A percentile compares a stretch with the other conserved stretches of the same genome.
Conservation (phyloP, 2,888 invertebrate genomes). For the Autographa gamma region DNA sequence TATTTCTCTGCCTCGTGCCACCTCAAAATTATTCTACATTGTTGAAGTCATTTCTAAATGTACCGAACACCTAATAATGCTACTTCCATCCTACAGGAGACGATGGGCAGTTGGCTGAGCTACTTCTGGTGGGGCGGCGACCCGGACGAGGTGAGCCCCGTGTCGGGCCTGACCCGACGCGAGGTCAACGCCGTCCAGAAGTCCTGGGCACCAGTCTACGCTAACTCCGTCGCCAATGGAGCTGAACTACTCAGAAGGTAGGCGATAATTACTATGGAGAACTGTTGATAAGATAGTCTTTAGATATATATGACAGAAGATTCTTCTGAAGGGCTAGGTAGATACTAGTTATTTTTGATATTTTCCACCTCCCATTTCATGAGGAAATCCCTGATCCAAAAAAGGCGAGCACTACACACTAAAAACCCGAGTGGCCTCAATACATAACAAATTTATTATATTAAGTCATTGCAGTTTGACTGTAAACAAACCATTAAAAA, state of each 20-base stretch:
- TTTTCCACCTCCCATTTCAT: too few species aligned
- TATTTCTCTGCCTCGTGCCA: too few species aligned
- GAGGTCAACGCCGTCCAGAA: conserved; percentile 77
- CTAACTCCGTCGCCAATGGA: conserved; percentile 73
- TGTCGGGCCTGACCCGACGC: conserved; percentile 75
- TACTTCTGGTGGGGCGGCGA: conserved; percentile 83
- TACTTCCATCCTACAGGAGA: conserved; percentile 58
- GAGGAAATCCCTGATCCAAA: too few species aligned
- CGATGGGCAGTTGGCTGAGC: conserved; percentile 83
- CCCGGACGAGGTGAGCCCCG: conserved; percentile 74
- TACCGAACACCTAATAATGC: too few species aligned
- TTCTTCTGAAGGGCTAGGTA: too few species aligned
- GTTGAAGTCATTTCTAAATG: too few species aligned
- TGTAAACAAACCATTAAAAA: background rate
- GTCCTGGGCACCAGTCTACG: conserved; percentile 78
- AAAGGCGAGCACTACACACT: too few species aligned
- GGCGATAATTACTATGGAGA: conserved; percentile 6
- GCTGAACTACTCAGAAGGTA: conserved; percentile 83
- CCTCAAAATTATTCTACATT: too few species aligned
- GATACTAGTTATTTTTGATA: too few species aligned
- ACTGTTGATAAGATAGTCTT: too few species aligned
- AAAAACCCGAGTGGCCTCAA: too few species aligned
- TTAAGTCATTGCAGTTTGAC: background rate
- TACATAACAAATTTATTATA: background rate
- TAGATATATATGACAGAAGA: too few species aligned